These are phyloP conservation scores for Linurgus olivaceus DNA, from an alignment of 2,797 vertebrate genomes.

Conservation along the genomic window DNA sequence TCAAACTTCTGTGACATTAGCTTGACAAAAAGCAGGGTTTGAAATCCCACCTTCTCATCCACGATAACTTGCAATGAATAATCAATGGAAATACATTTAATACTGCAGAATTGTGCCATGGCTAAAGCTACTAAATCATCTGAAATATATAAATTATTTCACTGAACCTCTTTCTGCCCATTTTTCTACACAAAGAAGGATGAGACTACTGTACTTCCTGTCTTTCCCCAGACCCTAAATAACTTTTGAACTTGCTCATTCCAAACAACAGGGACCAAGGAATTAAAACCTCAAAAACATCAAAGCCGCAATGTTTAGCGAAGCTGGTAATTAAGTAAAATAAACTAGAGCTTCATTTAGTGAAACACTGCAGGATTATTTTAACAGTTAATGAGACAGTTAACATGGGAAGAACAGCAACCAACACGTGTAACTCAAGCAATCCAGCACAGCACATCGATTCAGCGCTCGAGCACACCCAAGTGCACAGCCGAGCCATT, in stretches of 20 bases:
- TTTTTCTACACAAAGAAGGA: not conserved
- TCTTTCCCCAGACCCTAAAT: not conserved
- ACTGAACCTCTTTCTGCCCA: not conserved
- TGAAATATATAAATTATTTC: not conserved
- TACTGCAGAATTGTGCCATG: not conserved
- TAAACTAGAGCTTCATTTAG: not conserved
- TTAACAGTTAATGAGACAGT: not conserved
- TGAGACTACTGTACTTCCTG: not conserved
- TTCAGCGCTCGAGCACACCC: fast-evolving
- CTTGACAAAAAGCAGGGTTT: not conserved
- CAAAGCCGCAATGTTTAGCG: not conserved
- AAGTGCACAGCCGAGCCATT: not conserved
- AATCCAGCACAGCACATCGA: not conserved
- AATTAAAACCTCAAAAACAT: not conserved
- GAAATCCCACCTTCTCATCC: not conserved
- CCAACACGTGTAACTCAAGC: not conserved
- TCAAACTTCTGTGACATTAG: not conserved
- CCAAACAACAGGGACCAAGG: not conserved
- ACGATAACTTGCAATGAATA: not conserved
- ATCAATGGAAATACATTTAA: not conserved
- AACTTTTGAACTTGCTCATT: not conserved
- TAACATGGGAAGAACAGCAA: not conserved
- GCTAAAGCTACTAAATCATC: not conserved
- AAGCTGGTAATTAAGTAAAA: not conserved
- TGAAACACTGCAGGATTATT: not conserved